A percentile compares a stretch with the other conserved stretches of the same genome.
Evolutionary conservation across 2,888 invertebrate genomes (phyloP).

Genomic region (Aphodius sticticus): DNA sequence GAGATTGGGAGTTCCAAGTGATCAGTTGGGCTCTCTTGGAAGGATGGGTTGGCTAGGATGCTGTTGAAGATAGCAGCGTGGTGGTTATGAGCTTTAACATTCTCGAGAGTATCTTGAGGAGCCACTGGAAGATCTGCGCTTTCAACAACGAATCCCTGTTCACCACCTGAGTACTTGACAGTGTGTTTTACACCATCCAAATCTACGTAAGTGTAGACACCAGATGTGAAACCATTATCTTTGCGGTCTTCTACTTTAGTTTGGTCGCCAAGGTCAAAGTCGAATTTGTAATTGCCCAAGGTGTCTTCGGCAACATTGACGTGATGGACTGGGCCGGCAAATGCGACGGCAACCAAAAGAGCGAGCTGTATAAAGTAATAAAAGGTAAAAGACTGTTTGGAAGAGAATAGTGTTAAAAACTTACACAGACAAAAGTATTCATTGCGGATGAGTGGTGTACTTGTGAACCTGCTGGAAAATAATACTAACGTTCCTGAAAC

Average conservation of each 20-base stretch:
- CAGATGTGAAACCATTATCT: conserved; percentile 42
- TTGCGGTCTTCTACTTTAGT: conserved; percentile 42
- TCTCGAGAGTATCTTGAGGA: conserved; percentile 48
- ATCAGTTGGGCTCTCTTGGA: conserved; percentile 32
- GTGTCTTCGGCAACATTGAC: conserved; percentile 43
- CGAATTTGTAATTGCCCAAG: conserved; percentile 44
- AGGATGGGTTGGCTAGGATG: conserved; percentile 30
- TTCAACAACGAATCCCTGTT: conserved; percentile 42
- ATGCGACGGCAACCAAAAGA: conserved; percentile 31
- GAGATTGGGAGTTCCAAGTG: conserved; percentile 31
- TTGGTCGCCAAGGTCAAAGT: conserved; percentile 40
- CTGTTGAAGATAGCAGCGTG: conserved; percentile 38
- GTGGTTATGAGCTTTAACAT: conserved; percentile 43
- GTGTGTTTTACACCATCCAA: conserved; percentile 41
- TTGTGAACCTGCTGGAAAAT: background rate
- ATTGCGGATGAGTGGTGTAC: background rate
- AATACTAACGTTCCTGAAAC: background rate
- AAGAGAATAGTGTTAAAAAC: background rate
- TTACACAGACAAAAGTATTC: background rate
- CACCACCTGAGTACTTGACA: conserved; percentile 41
- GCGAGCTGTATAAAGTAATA: conserved; percentile 17
- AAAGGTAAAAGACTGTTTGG: background rate
- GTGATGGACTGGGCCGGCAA: conserved; percentile 32
- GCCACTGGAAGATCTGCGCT: conserved; percentile 43
- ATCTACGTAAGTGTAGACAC: conserved; percentile 45